phyloP scores from a whole-genome alignment of 2,113 vertebrate species.

The Agelaius tricolor region DNA sequence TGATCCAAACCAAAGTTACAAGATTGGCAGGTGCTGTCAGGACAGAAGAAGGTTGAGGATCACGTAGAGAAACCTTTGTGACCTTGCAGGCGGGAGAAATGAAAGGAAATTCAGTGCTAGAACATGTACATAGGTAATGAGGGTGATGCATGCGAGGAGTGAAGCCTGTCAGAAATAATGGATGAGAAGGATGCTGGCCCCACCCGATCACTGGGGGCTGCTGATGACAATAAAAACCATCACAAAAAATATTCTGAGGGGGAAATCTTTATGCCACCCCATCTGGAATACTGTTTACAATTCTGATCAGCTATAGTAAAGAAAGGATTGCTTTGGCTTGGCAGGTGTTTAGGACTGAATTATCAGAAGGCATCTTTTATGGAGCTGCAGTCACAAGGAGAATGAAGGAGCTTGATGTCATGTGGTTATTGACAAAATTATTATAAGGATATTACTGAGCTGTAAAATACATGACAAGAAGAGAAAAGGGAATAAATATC shows the following conservation, averaged over 20 bases:
- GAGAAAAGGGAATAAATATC: neutral
- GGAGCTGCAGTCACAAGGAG: neutral
- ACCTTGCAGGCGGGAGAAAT: neutral
- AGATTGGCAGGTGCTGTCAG: rapidly evolving
- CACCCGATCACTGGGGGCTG: neutral
- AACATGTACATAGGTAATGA: neutral
- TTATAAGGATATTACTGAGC: neutral
- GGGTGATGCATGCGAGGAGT: neutral
- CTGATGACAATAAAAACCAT: neutral
- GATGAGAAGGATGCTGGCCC: neutral
- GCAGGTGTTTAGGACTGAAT: neutral
- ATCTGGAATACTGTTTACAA: neutral
- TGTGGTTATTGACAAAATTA: neutral
- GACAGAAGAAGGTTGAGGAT: neutral
- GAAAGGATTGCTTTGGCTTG: neutral
- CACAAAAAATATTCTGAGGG: neutral
- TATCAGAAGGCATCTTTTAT: neutral
- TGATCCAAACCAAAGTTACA: neutral
- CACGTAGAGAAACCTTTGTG: rapidly evolving
- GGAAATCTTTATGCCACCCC: neutral
- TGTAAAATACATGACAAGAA: neutral
- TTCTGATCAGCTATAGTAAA: neutral
- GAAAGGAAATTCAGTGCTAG: neutral
- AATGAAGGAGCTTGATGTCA: neutral
- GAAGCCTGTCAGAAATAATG: neutral